Evolutionary conservation across 2,888 invertebrate species (phyloP).

Genomic region (Mythimna albipuncta): DNA sequence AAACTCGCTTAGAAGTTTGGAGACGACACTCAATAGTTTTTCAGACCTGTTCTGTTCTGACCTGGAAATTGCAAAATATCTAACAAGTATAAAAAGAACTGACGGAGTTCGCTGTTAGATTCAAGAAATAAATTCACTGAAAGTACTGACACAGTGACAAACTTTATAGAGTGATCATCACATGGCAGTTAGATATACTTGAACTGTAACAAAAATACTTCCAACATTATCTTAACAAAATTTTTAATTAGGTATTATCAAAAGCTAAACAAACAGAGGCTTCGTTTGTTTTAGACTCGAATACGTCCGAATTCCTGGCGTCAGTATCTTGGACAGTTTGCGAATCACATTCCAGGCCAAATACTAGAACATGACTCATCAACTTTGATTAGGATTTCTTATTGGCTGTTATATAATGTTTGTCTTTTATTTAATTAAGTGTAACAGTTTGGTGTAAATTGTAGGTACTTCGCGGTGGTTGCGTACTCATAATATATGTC

Average conservation of each 20-base stretch:
- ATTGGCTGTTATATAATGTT: slow-evolving; percentile 13
- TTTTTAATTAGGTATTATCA: slow-evolving; percentile 24
- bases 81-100: too few relatives aligned
- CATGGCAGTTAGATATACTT: not conserved
- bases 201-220: slow-evolving; percentile 1
- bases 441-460: not conserved
- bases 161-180: not conserved
- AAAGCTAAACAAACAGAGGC: slow-evolving; percentile 20
- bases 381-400: slow-evolving; percentile 25
- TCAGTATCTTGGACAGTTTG: slow-evolving; percentile 58
- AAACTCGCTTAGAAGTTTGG: too few relatives aligned
- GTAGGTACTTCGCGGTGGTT: not conserved
- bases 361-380: slow-evolving; percentile 50
- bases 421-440: not conserved
- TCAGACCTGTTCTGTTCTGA: too few relatives aligned
- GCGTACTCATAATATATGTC: not conserved
- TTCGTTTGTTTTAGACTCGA: slow-evolving; percentile 40
- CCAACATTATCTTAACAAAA: slow-evolving; percentile 7
- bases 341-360: slow-evolving; percentile 58
- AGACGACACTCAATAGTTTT: too few relatives aligned
- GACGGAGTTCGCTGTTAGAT: too few relatives aligned
- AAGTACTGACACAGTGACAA: too few relatives aligned
- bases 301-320: slow-evolving; percentile 47
- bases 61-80: too few relatives aligned
- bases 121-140: too few relatives aligned